Evolutionary conservation across 2,888 invertebrate species (phyloP).

Genomic region (Protophormia terraenovae): DNA sequence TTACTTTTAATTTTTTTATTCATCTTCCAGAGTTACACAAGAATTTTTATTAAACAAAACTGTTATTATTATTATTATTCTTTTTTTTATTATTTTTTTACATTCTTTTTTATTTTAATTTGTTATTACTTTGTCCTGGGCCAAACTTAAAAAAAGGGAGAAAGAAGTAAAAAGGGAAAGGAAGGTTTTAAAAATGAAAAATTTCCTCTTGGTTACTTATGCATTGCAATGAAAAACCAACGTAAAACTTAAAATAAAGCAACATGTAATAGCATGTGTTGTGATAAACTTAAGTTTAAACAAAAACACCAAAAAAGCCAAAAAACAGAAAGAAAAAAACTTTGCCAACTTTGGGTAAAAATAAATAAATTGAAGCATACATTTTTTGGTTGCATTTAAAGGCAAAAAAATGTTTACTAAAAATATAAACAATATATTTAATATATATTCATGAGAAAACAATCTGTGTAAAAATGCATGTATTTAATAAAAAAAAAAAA

Average conservation of each 20-base stretch:
- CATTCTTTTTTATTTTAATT: not conserved
- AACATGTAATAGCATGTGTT: constrained; percentile 48
- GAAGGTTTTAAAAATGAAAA: constrained; percentile 14
- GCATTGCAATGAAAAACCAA: constrained; percentile 22
- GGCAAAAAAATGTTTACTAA: not conserved
- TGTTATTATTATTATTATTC: not conserved
- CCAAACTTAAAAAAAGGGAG: not conserved
- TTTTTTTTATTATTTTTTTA: constrained; percentile 4
- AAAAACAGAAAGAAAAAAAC: not conserved
- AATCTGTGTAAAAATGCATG: constrained; percentile 1
- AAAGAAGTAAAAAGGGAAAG: not conserved
- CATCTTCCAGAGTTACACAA: not conserved
- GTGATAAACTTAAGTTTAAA: constrained; percentile 35
- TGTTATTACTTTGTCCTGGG: not conserved
- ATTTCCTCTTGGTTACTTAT: constrained; percentile 27
- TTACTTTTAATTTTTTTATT: constrained; percentile 1
- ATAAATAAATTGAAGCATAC: not conserved
- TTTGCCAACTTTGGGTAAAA: not conserved
- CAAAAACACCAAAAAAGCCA: not conserved
- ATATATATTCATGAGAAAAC: constrained; percentile 16
- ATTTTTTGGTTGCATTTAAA: not conserved
- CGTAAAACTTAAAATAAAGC: constrained; percentile 26
- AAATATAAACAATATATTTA: not conserved
- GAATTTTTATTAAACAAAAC: constrained; percentile 22
- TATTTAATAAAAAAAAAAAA: constrained; percentile 6